Evolutionary conservation across 1,140 invertebrate genomes (phyloP).

Genomic region (Leguminivora glycinivorella): DNA sequence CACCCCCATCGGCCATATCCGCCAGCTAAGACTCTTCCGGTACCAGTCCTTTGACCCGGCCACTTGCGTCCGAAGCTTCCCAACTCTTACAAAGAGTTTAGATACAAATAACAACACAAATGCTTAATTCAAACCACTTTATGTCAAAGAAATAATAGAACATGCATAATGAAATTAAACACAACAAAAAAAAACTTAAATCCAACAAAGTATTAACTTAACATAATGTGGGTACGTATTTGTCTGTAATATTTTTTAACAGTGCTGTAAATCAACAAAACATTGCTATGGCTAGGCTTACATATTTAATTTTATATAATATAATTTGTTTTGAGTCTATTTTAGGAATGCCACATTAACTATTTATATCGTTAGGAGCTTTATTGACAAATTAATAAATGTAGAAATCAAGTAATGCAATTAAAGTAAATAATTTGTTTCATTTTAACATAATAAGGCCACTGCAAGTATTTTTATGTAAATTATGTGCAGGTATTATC

Average conservation of each 20-base stretch:
- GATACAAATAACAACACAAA: slow-evolving; percentile 30
- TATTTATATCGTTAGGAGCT: neutral
- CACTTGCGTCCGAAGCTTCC: slow-evolving; percentile 62
- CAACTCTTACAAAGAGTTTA: slow-evolving; percentile 40
- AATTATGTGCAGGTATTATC: slow-evolving; percentile 8
- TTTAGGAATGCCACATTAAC: neutral
- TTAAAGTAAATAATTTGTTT: slow-evolving; percentile 6
- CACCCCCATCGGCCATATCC: slow-evolving; percentile 69
- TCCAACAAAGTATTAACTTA: slow-evolving; percentile 20
- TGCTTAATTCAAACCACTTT: slow-evolving; percentile 38
- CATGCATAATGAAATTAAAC: slow-evolving; percentile 26
- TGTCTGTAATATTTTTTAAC: neutral
- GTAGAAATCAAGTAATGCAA: neutral
- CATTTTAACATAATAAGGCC: slow-evolving; percentile 19
- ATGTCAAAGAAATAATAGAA: slow-evolving; percentile 24
- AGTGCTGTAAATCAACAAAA: neutral
- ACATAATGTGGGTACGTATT: neutral
- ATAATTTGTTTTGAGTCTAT: neutral
- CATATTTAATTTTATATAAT: slow-evolving; percentile 1
- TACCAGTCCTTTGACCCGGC: slow-evolving; percentile 66
- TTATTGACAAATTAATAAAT: neutral
- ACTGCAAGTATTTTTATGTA: slow-evolving; percentile 14
- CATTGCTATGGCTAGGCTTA: neutral
- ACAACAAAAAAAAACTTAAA: slow-evolving; percentile 24
- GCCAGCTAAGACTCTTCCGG: slow-evolving; percentile 57